Evolutionary conservation across 2,888 invertebrate species (phyloP).

Genomic region (Habrosyne pyritoides): DNA sequence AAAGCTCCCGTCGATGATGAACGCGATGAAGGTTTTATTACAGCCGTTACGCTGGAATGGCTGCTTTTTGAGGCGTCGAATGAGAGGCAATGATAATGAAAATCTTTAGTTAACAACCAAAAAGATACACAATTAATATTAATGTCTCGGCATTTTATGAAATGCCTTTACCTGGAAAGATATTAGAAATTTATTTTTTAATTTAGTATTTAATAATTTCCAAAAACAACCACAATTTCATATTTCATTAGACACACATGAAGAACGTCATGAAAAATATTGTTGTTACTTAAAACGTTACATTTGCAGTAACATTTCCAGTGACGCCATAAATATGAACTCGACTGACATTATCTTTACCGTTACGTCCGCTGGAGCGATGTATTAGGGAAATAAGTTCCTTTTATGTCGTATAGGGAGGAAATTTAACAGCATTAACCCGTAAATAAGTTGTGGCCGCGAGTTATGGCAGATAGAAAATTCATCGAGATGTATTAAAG

Average conservation of each 20-base stretch:
- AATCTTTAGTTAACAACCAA: neutral
- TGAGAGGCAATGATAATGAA: neutral
- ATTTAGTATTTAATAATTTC: no score
- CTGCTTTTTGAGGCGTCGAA: neutral
- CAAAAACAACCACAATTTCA: neutral
- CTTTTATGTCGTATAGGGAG: constrained; percentile 56
- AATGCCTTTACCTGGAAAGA: no score
- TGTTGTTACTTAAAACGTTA: constrained; percentile 22
- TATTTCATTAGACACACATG: neutral
- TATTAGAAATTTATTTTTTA: no score
- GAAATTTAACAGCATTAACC: constrained; percentile 61
- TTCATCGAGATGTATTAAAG: constrained; percentile 36
- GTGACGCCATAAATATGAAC: constrained; percentile 58
- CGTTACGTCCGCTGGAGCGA: constrained; percentile 47
- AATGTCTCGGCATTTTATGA: no score
- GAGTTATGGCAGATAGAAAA: constrained; percentile 34
- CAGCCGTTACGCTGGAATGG: neutral
- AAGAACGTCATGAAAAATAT: constrained; percentile 12
- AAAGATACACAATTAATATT: neutral
- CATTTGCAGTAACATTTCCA: constrained; percentile 42
- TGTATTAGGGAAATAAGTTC: constrained; percentile 68
- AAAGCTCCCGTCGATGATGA: constrained; percentile 28
- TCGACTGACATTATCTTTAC: constrained; percentile 48
- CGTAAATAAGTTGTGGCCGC: constrained; percentile 29
- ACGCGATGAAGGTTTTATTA: constrained; percentile 28